Evolutionary conservation across 35 echinoderm and acorn worm genomes (phyloP), one percentile per base, ranked within the genome.

Genomic region (Nesometra sesokonis): DNA sequence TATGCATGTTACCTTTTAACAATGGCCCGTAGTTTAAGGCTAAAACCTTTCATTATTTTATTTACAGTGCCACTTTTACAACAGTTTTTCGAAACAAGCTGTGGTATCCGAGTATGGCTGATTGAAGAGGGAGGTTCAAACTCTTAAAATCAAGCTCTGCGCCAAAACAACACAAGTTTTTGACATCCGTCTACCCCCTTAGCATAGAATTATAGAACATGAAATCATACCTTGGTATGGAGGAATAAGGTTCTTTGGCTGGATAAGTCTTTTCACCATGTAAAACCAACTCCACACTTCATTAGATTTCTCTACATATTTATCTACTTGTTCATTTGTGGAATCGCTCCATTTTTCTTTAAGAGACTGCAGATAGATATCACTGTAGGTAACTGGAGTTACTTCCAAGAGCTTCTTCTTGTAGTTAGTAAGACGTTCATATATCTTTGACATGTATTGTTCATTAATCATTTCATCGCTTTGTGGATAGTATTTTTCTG

Each of bases 181-280:
- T n/a, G n/a, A n/a, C n/a, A n/a, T n/a, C n/a, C n/a, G n/a, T n/a
- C n/a, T n/a, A n/a, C n/a, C n/a, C n/a, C n/a, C n/a, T n/a, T n/a
- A n/a, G n/a, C n/a, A n/a, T n/a, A n/a, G n/a, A n/a, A n/a, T n/a
- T n/a, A n/a, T n/a, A n/a, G n/a, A n/a, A n/a, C n/a, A n/a, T n/a
- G n/a, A n/a, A n/a, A n/a, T n/a, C 78, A 86, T 89, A 93, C 92
- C 85, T 84, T 80, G 21, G 43, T 87, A 87, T 80, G 92, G 92
- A 31, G 92, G 92, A 33, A 93, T 87, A 87, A 83, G 86, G 79
- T 85, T 86, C 29, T 32, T 46, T 35, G 86, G 76, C 21, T 85
- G 34, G 11, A 43, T 35, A 46, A 40, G 34, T 85, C 78, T 11
- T 33, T 87, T 85, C 46, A 31, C 7, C 11, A 81, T 29, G 29